These are phyloP conservation scores for Nebria brevicollis DNA, from an alignment of 2,888 invertebrate genomes.

Conservation along the genomic window DNA sequence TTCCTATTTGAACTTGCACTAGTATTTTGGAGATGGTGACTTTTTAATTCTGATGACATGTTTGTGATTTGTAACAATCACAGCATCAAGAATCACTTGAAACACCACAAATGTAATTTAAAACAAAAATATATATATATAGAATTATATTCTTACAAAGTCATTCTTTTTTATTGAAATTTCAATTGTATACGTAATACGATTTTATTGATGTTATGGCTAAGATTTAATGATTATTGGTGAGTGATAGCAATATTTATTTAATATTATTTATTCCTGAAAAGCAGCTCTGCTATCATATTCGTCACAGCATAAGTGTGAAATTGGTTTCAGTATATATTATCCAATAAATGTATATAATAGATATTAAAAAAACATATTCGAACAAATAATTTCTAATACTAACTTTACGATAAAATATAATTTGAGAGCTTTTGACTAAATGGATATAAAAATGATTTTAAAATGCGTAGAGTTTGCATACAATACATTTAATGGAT, in stretches of 20 bases:
- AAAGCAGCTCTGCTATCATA: not conserved
- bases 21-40: not conserved
- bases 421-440: not conserved
- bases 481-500: not conserved
- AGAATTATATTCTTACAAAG: conserved; percentile 38
- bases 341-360: not conserved
- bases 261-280: conserved; percentile 44
- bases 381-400: too few relatives aligned
- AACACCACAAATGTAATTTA: conserved; percentile 36
- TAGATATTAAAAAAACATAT: too few relatives aligned
- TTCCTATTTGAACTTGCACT: not conserved
- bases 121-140: conserved; percentile 2
- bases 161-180: conserved; percentile 39
- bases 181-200: conserved; percentile 28
- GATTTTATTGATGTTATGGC: conserved; percentile 22
- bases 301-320: not conserved
- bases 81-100: not conserved
- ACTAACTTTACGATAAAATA: too few relatives aligned
- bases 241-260: conserved; percentile 35
- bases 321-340: not conserved
- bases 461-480: not conserved
- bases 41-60: not conserved
- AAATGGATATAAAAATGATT: not conserved
- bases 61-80: not conserved
- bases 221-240: conserved; percentile 24